Evolutionary conservation across 2,888 invertebrate genomes (phyloP).

Genomic region (Dioctria rufipes): DNA sequence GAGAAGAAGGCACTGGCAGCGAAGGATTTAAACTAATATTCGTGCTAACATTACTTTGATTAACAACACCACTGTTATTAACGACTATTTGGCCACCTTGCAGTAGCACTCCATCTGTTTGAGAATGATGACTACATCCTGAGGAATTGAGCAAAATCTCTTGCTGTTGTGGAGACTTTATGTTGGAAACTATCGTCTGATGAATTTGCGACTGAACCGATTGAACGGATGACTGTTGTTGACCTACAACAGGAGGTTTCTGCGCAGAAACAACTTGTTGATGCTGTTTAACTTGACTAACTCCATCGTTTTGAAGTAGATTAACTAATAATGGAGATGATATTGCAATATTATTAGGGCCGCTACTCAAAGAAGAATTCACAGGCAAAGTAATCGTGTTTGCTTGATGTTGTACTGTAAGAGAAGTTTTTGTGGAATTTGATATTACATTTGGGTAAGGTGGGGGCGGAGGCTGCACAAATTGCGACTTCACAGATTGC

Average conservation of each 20-base stretch:
- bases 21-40: slow-evolving; percentile 59
- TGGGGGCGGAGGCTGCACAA: slow-evolving; percentile 68
- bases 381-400: slow-evolving; percentile 49
- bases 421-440: slow-evolving; percentile 50
- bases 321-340: slow-evolving; percentile 93
- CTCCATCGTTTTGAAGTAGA: slow-evolving; percentile 87
- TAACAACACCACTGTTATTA: slow-evolving; percentile 54
- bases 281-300: slow-evolving; percentile 64
- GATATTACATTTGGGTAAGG: slow-evolving; percentile 67
- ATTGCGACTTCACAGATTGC: slow-evolving; percentile 66
- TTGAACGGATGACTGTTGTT: slow-evolving; percentile 60
- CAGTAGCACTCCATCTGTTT: slow-evolving; percentile 34
- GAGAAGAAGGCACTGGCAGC: slow-evolving; percentile 66
- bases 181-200: slow-evolving; percentile 55
- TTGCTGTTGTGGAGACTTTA: slow-evolving; percentile 53
- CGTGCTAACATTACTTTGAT: slow-evolving; percentile 54
- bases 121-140: slow-evolving; percentile 41
- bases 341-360: slow-evolving; percentile 77
- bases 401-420: slow-evolving; percentile 37
- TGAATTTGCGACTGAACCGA: slow-evolving; percentile 33
- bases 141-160: slow-evolving; percentile 45
- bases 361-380: slow-evolving; percentile 44
- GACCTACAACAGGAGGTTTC: slow-evolving; percentile 61
- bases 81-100: slow-evolving; percentile 50
- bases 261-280: slow-evolving; percentile 57